Evolutionary conservation across 1,140 invertebrate genomes (phyloP), one percentile per base, ranked within the genome.

Genomic region (Drosophila parvula): DNA sequence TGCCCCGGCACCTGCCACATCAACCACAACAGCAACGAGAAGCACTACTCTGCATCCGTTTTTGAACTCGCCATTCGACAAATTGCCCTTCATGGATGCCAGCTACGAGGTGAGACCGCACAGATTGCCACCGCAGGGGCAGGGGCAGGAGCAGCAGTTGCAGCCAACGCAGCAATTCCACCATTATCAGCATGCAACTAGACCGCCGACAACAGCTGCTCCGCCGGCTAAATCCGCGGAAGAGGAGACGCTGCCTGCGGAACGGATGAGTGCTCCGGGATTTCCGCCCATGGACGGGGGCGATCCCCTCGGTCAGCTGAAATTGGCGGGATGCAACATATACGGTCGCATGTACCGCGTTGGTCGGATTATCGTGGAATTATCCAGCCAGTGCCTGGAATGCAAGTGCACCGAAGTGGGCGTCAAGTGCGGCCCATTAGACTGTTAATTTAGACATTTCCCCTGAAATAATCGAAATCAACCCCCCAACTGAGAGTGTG

Each of bases 331-430:
- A 2, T 98, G 97, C 86, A 98, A 98, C 92, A 98, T 98, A 78
- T 98, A 98, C 85, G 97, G 97, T 4, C 94, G 95, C 75, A 97
- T 98, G 96, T 98, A 98, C 91, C 94, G 95, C 6, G 95, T 98
- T 3, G 96, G 96, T 5, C 94, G 95, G 86, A 96, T 97, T 76
- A 97, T 98, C 60, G 94, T 95, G 0, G 97, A 98, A 93, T 93
- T 98, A 58, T 97, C 97, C 7, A 95, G 94, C 55, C 94, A 95
- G 5, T 98, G 97, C 92, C 94, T 95, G 65, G 95, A 97, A 89
- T 98, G 97, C 92, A 95, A 95, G 88, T 98, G 97, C 93, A 97
- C 97, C 18, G 95, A 97, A 83, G 92, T 96, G 57, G 97, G 97
- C 40, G 97, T 98, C 50, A 96, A 97, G 81, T 98, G 97, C 92